Percentiles rank a stretch among this genome's conserved stretches.
phyloP scores from a whole-genome alignment of 1,140 invertebrate genomes.

The Nixonia krombeini region DNA sequence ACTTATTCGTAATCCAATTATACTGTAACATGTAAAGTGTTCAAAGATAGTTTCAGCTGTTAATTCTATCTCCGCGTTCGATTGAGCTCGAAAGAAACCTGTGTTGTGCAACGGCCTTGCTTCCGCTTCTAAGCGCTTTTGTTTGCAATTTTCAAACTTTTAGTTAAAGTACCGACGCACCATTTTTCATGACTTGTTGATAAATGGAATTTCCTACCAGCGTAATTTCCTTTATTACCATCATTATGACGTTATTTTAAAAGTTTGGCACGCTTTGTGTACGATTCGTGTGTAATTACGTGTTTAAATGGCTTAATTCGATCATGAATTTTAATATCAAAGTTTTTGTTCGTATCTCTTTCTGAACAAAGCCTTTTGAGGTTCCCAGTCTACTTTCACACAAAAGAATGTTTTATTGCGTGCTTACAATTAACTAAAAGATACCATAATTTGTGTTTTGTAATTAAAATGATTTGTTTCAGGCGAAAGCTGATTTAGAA shows the following conservation, averaged over 20 bases:
- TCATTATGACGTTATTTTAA: conserved; percentile 21
- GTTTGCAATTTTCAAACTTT: conserved; percentile 21
- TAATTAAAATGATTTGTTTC: no score
- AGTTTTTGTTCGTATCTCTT: conserved; percentile 25
- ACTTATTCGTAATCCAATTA: not conserved
- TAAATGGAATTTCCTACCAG: not conserved
- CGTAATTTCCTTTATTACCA: not conserved
- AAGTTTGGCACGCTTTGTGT: conserved; percentile 18
- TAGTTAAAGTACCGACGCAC: conserved; percentile 9
- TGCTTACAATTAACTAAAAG: no score
- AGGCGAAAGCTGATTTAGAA: no score
- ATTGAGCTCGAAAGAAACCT: conserved; percentile 51
- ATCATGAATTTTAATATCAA: conserved; percentile 55
- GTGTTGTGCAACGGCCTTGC: conserved; percentile 31
- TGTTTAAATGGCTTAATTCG: conserved; percentile 29
- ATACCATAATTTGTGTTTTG: no score
- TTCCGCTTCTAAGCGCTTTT: conserved; percentile 19
- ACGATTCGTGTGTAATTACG: not conserved
- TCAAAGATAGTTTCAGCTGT: conserved; percentile 24
- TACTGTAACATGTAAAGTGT: conserved; percentile 33
- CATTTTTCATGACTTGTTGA: conserved; percentile 8
- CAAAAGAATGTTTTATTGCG: no score
- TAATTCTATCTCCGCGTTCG: conserved; percentile 31
- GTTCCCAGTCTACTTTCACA: no score
- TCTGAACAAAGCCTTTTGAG: no score